Evolutionary conservation across 2,113 vertebrate species (phyloP).

Genomic region (Cinclus mexicanus): DNA sequence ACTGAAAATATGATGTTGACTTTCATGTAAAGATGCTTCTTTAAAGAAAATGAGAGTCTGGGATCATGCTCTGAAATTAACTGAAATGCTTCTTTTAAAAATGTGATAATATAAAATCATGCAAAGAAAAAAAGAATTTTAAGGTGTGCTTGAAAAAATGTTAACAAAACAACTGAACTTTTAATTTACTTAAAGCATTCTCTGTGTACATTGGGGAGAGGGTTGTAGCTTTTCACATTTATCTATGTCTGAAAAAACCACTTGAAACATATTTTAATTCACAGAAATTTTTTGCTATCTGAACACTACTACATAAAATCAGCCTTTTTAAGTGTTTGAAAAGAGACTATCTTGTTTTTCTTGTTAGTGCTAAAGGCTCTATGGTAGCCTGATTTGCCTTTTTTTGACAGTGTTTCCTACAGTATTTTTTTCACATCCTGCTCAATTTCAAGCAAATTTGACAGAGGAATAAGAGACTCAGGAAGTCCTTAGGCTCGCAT

Average conservation of each 20-base stretch:
- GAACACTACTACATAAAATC: background rate
- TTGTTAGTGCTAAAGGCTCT: background rate
- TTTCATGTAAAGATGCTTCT: background rate
- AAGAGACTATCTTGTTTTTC: background rate
- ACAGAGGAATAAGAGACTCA: background rate
- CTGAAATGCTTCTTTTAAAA: background rate
- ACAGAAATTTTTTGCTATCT: background rate
- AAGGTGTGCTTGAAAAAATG: background rate
- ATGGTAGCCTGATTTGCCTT: background rate
- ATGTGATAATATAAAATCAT: background rate
- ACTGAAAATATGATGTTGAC: background rate
- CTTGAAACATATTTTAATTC: background rate
- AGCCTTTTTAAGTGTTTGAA: background rate
- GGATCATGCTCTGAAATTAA: background rate
- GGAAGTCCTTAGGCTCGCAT: background rate
- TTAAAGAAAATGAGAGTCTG: background rate
- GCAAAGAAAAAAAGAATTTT: background rate
- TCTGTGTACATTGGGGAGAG: background rate
- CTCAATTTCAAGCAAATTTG: background rate
- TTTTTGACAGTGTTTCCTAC: background rate
- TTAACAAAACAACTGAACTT: background rate
- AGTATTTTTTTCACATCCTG: background rate
- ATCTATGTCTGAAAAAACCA: fast-evolving
- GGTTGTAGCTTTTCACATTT: fast-evolving
- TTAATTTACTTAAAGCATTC: background rate